Conservation (phyloP, 2,888 invertebrate species). For the Cyrtodaria siliqua region DNA sequence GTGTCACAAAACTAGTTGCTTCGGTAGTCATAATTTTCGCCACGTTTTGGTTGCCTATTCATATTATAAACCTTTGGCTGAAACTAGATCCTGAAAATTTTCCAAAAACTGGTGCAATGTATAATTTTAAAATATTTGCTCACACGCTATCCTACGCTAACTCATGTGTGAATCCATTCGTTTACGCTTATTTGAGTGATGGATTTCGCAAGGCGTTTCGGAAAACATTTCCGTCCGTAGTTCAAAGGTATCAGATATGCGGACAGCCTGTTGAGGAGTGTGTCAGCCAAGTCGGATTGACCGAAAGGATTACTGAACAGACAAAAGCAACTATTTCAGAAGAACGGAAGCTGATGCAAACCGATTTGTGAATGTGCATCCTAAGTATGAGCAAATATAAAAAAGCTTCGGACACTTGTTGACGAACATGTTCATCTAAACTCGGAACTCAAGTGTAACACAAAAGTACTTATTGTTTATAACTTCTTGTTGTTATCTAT, state of each 20-base stretch:
- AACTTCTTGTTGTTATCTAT: too few relatives aligned
- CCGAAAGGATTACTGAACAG: conserved; percentile 42
- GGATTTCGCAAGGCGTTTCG: conserved; percentile 80
- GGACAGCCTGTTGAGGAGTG: conserved; percentile 51
- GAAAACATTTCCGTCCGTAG: conserved; percentile 75
- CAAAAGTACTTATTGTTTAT: too few relatives aligned
- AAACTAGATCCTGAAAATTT: conserved; percentile 67
- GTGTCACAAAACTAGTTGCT: conserved; percentile 81
- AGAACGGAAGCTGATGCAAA: conserved; percentile 56
- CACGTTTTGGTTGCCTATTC: conserved; percentile 82
- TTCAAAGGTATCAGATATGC: conserved; percentile 58
- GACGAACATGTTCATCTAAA: too few relatives aligned
- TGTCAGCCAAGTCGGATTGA: conserved; percentile 36
- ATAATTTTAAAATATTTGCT: conserved; percentile 73
- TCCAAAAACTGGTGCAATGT: conserved; percentile 68
- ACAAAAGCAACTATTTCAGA: conserved; percentile 49
- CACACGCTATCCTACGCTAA: conserved; percentile 82
- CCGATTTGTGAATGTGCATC: conserved; percentile 51
- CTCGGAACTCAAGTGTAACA: too few relatives aligned
- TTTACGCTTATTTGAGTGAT: conserved; percentile 82
- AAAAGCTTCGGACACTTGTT: too few relatives aligned
- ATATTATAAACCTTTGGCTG: conserved; percentile 76
- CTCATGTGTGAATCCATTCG: conserved; percentile 82
- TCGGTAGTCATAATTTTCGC: conserved; percentile 81
- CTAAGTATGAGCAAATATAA: too few relatives aligned